Evolutionary conservation across 2,888 invertebrate species (phyloP), one percentile per base, ranked within the genome.

Genomic region (Tuberolachnus salignus): DNA sequence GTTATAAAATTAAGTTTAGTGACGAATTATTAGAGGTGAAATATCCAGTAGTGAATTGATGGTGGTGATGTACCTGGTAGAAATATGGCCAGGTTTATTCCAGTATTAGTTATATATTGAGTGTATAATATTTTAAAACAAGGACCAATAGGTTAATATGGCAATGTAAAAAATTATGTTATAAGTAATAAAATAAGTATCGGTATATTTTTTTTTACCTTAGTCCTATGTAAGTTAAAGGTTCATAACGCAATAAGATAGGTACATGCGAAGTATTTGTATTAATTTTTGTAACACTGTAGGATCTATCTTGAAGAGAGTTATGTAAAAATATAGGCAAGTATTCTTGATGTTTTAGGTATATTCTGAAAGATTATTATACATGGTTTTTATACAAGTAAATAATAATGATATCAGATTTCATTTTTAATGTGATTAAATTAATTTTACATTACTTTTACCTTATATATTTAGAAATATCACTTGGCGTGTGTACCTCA

Each of bases 291-390:
- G 91, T 88, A 44, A 95, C 88, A 86, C 97, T 92, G 82, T 89
- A 89, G 46, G 92, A 86, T 66, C 96, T 89, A 74, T 92, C 92
- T 84, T 93, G 93, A 67, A 97, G 88, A 82, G 92, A 90, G 86
- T 97, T 95, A 82, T 93, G 90, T 83, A 91, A 91, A 10, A 96
- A 86, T 81, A 97, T 91, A 26, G 97, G 97, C 81, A 95, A 86
- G 84, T 94, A 94, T 84, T 90, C 89, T 16, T 86, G 86, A 66
- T 88, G 87, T 74, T 86, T 55, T 49, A 14, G n/a, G 57, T 57
- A 44, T 23, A 67, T 16, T 34, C 67, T 63, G 21, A 73, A 63
- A 63, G 14, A n/a, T 69, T 49, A 13, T 16, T 73, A 72, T n/a
- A n/a, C n/a, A n/a, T n/a, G n/a, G n/a, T n/a, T n/a, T n/a, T n/a